phyloP scores from a whole-genome alignment of 2,113 vertebrate species.

The Myiopsitta monachus region DNA sequence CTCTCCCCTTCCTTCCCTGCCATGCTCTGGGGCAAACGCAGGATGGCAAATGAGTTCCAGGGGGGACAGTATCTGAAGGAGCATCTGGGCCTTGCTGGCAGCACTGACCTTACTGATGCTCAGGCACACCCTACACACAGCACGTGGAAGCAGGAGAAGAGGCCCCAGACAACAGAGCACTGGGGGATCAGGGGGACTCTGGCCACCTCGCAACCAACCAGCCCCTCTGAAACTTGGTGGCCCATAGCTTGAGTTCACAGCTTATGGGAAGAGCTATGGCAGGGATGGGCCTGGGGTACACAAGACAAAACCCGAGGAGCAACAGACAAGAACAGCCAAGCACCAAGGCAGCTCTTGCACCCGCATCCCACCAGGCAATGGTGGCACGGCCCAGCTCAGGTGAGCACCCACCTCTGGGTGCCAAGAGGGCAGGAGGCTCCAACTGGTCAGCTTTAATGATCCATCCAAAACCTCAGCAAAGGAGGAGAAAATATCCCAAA shows the following conservation, averaged over 20 bases:
- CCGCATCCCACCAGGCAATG: fast-evolving
- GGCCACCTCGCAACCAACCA: background rate
- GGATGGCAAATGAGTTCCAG: background rate
- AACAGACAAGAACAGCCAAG: fast-evolving
- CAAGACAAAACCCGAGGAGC: background rate
- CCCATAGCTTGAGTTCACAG: fast-evolving
- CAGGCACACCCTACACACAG: fast-evolving
- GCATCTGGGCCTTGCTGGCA: fast-evolving
- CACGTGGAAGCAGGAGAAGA: fast-evolving
- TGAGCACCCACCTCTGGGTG: background rate
- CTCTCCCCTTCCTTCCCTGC: too few relatives aligned
- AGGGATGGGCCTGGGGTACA: fast-evolving
- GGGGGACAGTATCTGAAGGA: background rate
- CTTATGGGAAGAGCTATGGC: fast-evolving
- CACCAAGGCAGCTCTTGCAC: background rate
- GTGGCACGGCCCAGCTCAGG: fast-evolving
- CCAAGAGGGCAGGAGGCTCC: background rate
- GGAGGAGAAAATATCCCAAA: background rate
- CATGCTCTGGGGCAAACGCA: fast-evolving
- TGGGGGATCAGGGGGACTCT: fast-evolving
- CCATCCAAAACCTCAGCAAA: background rate
- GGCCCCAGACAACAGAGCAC: fast-evolving
- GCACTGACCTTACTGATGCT: background rate
- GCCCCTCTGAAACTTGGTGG: background rate
- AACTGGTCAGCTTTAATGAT: background rate